phyloP scores from a whole-genome alignment of 1,140 invertebrate species.

The Nasonia giraulti region DNA sequence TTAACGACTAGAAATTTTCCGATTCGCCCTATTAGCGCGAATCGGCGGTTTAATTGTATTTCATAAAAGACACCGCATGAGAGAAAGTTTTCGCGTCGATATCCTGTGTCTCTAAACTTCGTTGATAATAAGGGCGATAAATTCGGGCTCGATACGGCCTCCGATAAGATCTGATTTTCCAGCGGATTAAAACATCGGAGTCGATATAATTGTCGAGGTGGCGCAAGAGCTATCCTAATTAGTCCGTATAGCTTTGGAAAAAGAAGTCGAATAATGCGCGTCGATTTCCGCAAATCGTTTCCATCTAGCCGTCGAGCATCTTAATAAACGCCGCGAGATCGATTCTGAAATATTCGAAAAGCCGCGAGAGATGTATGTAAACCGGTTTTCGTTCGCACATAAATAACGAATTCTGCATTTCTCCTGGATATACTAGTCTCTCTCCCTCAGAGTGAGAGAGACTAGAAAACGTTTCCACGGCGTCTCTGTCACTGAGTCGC shows the following conservation, averaged over 20 bases:
- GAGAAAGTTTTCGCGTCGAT: neutral
- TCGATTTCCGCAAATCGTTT: neutral
- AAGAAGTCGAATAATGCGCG: neutral
- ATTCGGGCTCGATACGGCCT: too few relatives aligned
- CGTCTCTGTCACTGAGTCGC: neutral
- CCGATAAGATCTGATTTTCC: neutral
- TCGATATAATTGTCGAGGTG: neutral
- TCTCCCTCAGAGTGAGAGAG: too few relatives aligned
- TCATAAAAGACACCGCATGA: neutral
- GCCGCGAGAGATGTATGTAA: neutral
- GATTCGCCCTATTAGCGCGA: neutral
- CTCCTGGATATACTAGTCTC: neutral
- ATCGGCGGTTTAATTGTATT: neutral
- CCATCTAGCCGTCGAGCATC: neutral
- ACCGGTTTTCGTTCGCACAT: slow-evolving; percentile 2
- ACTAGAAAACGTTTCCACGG: neutral
- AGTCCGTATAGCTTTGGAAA: neutral
- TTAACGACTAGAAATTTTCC: neutral
- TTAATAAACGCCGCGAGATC: neutral
- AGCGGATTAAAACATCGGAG: neutral
- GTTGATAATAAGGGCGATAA: too few relatives aligned
- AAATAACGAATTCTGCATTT: slow-evolving; percentile 1
- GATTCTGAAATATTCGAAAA: slow-evolving; percentile 1
- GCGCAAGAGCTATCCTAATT: neutral
- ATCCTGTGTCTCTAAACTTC: neutral